Conservation (phyloP, 2,113 vertebrate species). For the Acanthisitta chloris region DNA sequence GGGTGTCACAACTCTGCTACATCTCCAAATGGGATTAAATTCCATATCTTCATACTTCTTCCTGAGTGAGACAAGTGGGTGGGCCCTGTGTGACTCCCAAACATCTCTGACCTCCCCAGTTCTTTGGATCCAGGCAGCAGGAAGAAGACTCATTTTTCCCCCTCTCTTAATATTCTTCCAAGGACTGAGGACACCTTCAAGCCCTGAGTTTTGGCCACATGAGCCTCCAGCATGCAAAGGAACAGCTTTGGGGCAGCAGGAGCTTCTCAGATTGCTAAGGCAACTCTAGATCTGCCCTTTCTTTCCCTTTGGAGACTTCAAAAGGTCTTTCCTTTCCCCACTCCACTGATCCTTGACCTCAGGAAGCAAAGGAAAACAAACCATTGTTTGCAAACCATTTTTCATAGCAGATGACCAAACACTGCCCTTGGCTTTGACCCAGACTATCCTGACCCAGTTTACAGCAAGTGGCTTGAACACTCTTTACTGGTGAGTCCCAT, state of each 20-base stretch:
- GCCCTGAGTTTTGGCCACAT: no score
- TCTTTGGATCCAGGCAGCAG: not conserved
- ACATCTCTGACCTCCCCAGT: not conserved
- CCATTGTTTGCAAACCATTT: not conserved
- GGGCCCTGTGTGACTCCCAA: not conserved
- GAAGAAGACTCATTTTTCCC: not conserved
- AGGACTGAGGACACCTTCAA: not conserved
- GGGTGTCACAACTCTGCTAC: not conserved
- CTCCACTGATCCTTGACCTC: not conserved
- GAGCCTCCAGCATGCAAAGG: not conserved
- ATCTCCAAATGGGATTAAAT: not conserved
- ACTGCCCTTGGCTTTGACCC: not conserved
- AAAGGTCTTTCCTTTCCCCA: not conserved
- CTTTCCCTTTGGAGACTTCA: not conserved
- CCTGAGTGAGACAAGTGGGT: not conserved
- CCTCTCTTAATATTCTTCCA: not conserved
- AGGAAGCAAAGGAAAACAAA: not conserved
- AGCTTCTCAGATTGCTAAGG: not conserved
- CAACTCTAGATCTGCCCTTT: not conserved
- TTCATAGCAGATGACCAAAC: not conserved
- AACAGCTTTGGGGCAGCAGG: not conserved
- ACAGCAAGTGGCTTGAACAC: not conserved
- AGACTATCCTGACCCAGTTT: not conserved
- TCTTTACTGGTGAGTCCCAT: not conserved
- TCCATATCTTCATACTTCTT: not conserved